These are phyloP conservation scores for Ellobium chinense DNA, from an alignment of 2,888 invertebrate genomes.

Conservation along the genomic window DNA sequence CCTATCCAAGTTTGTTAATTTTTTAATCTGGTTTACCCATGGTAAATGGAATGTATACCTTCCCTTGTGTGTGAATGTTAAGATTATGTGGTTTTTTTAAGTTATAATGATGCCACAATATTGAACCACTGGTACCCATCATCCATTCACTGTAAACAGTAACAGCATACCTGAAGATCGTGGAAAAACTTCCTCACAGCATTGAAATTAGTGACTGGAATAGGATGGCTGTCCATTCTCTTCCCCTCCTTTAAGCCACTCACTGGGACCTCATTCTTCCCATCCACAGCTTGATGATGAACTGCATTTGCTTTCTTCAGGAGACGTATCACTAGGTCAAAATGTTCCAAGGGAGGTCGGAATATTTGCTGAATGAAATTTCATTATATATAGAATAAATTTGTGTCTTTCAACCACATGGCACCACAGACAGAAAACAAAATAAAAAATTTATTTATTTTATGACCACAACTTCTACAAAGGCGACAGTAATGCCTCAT, in stretches of 20 bases:
- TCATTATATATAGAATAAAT: not conserved
- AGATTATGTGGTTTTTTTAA: not conserved
- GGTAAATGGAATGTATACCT: no score
- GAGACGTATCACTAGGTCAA: conserved; percentile 88
- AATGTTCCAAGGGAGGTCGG: conserved; percentile 84
- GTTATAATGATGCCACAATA: not conserved
- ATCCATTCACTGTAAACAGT: no score
- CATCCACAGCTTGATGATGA: conserved; percentile 80
- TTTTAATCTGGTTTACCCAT: no score
- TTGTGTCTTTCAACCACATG: not conserved
- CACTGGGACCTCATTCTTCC: conserved; percentile 30
- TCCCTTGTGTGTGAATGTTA: no score
- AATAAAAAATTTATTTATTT: not conserved
- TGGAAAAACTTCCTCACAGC: conserved; percentile 86
- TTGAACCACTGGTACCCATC: not conserved
- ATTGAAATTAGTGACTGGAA: conserved; percentile 89
- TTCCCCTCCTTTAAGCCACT: not conserved
- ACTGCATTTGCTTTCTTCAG: conserved; percentile 80
- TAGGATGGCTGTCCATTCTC: conserved; percentile 56
- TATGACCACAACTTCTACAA: no score
- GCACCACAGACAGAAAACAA: not conserved
- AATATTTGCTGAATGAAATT: conserved; percentile 82
- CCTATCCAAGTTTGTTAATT: no score
- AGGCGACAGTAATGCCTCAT: no score
- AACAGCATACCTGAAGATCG: conserved; percentile 85